Conservation (phyloP, 2,888 invertebrate genomes). For the Margaritifera margaritifera region DNA sequence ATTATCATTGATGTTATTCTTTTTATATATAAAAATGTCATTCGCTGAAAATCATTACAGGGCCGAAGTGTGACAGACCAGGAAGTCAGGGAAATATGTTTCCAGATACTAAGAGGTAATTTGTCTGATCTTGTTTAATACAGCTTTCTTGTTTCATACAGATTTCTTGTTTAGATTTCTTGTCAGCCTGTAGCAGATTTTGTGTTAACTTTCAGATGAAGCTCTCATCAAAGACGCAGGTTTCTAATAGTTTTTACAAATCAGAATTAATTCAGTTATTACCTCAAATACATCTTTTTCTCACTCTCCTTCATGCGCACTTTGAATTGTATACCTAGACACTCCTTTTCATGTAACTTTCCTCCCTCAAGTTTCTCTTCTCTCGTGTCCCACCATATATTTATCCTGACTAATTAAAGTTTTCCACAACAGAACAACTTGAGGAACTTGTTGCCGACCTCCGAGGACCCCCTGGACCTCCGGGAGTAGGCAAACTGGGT, state of each 20-base stretch:
- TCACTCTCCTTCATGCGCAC: too few relatives aligned
- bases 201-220: too few relatives aligned
- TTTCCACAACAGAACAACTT: constrained; percentile 80
- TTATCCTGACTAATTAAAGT: background rate
- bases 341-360: background rate
- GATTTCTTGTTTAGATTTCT: too few relatives aligned
- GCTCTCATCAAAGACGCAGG: too few relatives aligned
- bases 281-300: too few relatives aligned
- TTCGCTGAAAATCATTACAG: constrained; percentile 71
- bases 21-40: too few relatives aligned
- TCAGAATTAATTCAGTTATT: too few relatives aligned
- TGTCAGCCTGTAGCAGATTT: too few relatives aligned
- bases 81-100: constrained; percentile 87
- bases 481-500: constrained; percentile 80
- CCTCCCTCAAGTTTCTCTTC: background rate
- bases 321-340: background rate
- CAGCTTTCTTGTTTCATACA: background rate
- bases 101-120: constrained; percentile 84
- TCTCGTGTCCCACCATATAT: background rate
- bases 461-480: constrained; percentile 81
- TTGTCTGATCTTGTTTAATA: background rate
- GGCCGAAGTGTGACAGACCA: constrained; percentile 80
- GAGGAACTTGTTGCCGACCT: constrained; percentile 80
- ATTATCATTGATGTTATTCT: too few relatives aligned
- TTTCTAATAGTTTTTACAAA: too few relatives aligned